Evolutionary conservation across 2,113 vertebrate genomes (phyloP).

Genomic region (Hirundichthys speculiger): DNA sequence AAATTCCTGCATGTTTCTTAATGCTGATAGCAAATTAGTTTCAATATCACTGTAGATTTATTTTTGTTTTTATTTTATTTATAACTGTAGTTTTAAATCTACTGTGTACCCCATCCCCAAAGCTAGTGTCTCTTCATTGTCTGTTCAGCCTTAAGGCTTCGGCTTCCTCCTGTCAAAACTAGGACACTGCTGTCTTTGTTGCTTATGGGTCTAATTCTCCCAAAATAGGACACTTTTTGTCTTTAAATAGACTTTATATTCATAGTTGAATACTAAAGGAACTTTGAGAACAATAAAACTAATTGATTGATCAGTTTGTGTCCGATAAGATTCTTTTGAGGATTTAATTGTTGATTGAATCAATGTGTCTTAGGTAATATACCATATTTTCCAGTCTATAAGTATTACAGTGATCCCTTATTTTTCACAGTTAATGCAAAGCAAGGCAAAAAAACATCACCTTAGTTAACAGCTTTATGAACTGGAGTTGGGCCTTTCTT

Average conservation of each 20-base stretch:
- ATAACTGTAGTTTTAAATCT: conserved; percentile 23
- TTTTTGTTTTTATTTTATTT: too few species aligned
- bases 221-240: conserved; percentile 79
- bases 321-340: background rate
- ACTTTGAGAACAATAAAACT: conserved; percentile 38
- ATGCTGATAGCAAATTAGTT: conserved; percentile 8
- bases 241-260: conserved; percentile 76
- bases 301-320: conserved; percentile 17
- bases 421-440: too few species aligned
- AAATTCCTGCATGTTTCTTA: conserved; percentile 12
- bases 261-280: conserved; percentile 69
- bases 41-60: conserved; percentile 16
- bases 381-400: conserved; percentile 7
- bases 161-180: conserved; percentile 76
- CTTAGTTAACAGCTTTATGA: too few species aligned
- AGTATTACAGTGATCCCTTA: too few species aligned
- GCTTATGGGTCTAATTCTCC: conserved; percentile 74
- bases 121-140: conserved; percentile 39
- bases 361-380: background rate
- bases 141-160: conserved; percentile 70
- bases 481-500: too few species aligned
- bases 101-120: conserved; percentile 33
- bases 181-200: conserved; percentile 82
- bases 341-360: conserved; percentile 20
- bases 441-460: too few species aligned